Percentiles rank a stretch among this genome's conserved stretches.
Conservation (phyloP, 2,113 vertebrate species). For the Gallinago paraguaiae region DNA sequence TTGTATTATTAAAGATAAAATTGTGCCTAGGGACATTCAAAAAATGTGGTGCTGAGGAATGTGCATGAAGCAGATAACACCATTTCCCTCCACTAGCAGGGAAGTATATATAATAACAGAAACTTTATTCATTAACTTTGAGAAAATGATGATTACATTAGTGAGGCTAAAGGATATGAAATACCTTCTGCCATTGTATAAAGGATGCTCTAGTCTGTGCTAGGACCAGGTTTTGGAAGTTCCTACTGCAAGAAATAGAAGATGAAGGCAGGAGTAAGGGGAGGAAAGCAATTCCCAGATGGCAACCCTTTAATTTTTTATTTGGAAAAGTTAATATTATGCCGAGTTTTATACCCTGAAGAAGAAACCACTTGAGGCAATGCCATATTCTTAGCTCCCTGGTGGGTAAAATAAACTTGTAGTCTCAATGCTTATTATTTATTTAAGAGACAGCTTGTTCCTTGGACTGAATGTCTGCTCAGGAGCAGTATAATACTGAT, state of each 20-base stretch:
- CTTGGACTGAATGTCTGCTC: not conserved
- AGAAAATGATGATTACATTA: not conserved
- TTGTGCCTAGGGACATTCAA: not conserved
- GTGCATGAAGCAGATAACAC: conserved; percentile 32
- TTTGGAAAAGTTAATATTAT: not conserved
- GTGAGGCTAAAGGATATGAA: not conserved
- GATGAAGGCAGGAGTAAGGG: not conserved
- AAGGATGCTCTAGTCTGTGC: not conserved
- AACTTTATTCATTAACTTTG: conserved; percentile 42
- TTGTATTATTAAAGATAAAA: conserved; percentile 34
- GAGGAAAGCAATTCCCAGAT: not conserved
- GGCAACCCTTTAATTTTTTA: not conserved
- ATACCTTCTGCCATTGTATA: not conserved
- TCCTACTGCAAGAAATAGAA: not conserved
- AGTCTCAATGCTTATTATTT: not conserved
- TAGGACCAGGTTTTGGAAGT: not conserved
- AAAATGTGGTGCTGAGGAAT: not conserved
- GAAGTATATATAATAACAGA: not conserved
- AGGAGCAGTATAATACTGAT: not conserved
- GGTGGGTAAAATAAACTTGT: not conserved
- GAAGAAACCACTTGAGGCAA: not conserved
- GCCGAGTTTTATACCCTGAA: not conserved
- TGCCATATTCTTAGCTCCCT: not conserved
- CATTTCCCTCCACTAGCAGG: not conserved
- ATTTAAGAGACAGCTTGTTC: not conserved